These are phyloP conservation scores for Atrichornis clamosus DNA, from an alignment of 2,113 vertebrate genomes.

Conservation along the genomic window DNA sequence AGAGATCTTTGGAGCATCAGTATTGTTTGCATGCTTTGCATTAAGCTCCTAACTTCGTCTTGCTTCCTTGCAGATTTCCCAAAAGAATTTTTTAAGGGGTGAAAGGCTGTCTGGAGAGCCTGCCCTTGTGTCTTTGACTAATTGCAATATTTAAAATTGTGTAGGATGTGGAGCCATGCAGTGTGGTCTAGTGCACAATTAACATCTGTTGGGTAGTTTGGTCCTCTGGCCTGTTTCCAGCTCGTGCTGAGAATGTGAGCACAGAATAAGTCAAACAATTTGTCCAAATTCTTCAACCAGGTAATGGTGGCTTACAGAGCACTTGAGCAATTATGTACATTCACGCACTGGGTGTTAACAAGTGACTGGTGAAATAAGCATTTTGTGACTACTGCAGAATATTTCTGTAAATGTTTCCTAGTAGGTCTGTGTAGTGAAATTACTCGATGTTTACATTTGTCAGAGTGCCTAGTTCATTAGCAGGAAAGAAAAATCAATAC, in stretches of 20 bases:
- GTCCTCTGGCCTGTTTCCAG: slow-evolving; percentile 17
- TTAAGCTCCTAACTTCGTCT: neutral
- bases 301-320: neutral
- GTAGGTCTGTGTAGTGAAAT: neutral
- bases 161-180: neutral
- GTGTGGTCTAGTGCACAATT: neutral
- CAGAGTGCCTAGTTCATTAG: slow-evolving; percentile 6
- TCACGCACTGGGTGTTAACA: neutral
- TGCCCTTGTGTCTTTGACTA: slow-evolving; percentile 5
- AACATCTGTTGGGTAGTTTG: slow-evolving; percentile 39
- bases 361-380: neutral
- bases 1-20: neutral
- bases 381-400: neutral
- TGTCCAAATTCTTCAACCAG: neutral
- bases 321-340: neutral
- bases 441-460: slow-evolving; percentile 20
- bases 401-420: neutral
- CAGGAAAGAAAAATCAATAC: slow-evolving; percentile 11
- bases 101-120: neutral
- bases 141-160: slow-evolving; percentile 13
- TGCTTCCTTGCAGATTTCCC: neutral
- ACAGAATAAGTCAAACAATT: slow-evolving; percentile 15
- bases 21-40: neutral
- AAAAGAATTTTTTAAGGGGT: neutral
- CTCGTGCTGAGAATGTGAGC: neutral